Evolutionary conservation across 2,113 vertebrate genomes (phyloP).

Genomic region (Sceloporus tristichus): DNA sequence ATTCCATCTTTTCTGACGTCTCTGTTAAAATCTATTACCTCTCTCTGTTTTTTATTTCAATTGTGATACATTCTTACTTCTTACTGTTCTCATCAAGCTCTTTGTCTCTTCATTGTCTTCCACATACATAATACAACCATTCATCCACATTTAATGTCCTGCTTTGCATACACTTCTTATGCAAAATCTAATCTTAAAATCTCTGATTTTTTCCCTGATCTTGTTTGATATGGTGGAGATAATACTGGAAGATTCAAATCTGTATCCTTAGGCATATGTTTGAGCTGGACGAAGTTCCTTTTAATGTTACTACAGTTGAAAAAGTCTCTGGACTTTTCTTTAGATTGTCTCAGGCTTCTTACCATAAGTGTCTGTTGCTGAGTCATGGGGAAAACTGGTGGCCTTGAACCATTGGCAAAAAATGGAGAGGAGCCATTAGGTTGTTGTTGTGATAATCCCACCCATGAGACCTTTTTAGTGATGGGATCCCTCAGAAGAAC

Average conservation of each 20-base stretch:
- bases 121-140: neutral
- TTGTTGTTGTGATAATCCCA: slow-evolving; percentile 65
- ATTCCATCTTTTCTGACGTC: neutral
- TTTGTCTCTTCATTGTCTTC: neutral
- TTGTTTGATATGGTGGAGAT: slow-evolving; percentile 75
- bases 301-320: slow-evolving; percentile 67
- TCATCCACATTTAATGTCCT: slow-evolving; percentile 5
- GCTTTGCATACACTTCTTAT: slow-evolving; percentile 34
- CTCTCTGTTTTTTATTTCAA: neutral
- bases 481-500: slow-evolving; percentile 70
- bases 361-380: slow-evolving; percentile 75
- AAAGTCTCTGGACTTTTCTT: slow-evolving; percentile 73
- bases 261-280: slow-evolving; percentile 66
- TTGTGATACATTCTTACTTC: neutral
- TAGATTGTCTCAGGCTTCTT: slow-evolving; percentile 77
- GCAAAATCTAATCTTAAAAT: slow-evolving; percentile 75
- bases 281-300: slow-evolving; percentile 80
- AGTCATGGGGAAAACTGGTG: slow-evolving; percentile 70
- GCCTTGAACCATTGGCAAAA: slow-evolving; percentile 75
- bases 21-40: neutral
- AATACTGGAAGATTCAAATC: slow-evolving; percentile 83
- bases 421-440: slow-evolving; percentile 57
- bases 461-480: slow-evolving; percentile 78
- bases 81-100: neutral
- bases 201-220: slow-evolving; percentile 74